Evolutionary conservation across 2,797 vertebrate species (phyloP).

Genomic region (Sebastes taczanowskii): DNA sequence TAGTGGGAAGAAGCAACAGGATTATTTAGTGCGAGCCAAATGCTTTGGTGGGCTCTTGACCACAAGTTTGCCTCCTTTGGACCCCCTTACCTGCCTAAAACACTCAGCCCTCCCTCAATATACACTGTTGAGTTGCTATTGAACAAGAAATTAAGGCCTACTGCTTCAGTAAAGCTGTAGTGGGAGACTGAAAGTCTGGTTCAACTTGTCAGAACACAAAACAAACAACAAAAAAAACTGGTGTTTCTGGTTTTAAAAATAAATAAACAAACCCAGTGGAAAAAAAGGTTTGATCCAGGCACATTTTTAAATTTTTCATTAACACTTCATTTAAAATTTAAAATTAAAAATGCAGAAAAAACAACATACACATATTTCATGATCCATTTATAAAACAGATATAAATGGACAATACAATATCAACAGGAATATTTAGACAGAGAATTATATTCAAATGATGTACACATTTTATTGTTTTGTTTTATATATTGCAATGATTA

Average conservation of each 20-base stretch:
- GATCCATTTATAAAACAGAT: background rate
- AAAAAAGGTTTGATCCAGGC: background rate
- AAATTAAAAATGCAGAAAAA: background rate
- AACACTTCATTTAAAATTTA: too few species aligned
- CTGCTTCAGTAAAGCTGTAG: background rate
- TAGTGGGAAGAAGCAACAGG: slow-evolving; percentile 45
- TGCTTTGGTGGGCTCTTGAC: background rate
- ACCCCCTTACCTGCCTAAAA: background rate
- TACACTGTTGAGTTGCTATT: background rate
- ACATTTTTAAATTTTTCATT: background rate
- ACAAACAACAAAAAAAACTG: background rate
- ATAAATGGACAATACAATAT: background rate
- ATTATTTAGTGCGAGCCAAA: background rate
- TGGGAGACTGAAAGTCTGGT: too few species aligned
- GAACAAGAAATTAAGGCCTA: background rate
- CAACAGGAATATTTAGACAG: background rate
- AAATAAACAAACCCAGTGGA: background rate
- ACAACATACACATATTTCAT: background rate
- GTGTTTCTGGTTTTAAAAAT: background rate
- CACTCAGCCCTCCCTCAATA: background rate
- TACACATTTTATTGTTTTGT: background rate
- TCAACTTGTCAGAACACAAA: background rate
- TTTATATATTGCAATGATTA: background rate
- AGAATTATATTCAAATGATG: background rate
- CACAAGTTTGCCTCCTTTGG: background rate